Percentiles rank a stretch among this genome's conserved stretches.
Conservation (phyloP, 2,113 vertebrate genomes). For the Pomatorhinus ruficollis region DNA sequence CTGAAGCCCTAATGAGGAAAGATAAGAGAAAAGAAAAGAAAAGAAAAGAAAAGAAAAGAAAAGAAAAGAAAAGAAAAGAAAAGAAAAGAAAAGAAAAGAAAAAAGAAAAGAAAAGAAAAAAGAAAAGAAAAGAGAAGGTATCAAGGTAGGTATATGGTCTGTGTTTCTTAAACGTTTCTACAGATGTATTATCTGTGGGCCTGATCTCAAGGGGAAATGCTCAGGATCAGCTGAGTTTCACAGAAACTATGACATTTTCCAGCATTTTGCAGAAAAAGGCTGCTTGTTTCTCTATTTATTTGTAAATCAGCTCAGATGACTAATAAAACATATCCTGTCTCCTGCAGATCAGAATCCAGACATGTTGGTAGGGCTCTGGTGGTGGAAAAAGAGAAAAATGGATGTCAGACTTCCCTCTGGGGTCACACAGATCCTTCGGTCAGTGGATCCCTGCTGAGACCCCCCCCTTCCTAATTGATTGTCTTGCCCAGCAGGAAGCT, state of each 20-base stretch:
- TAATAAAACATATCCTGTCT: background rate
- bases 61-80: too few species aligned
- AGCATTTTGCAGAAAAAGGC: background rate
- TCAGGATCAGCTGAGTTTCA: background rate
- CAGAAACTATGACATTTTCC: background rate
- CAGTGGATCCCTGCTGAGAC: background rate
- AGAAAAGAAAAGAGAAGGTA: background rate
- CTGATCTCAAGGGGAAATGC: background rate
- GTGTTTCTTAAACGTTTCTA: background rate
- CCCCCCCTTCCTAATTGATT: background rate
- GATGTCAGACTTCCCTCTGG: background rate
- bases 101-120: background rate
- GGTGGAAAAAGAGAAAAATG: background rate
- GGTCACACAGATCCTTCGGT: background rate
- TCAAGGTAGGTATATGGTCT: background rate
- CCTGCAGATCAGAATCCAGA: background rate
- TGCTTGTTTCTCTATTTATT: background rate
- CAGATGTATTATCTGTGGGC: background rate
- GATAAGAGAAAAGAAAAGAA: background rate
- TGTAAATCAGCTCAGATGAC: background rate
- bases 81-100: too few species aligned
- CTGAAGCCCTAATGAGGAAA: background rate
- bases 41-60: too few species aligned
- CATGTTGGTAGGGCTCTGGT: background rate
- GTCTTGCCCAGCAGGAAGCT: conserved; percentile 38